Percentiles rank a stretch among this genome's conserved stretches.
Conservation (phyloP, 2,797 vertebrate species). For the Phrynocephalus guinanensis region DNA sequence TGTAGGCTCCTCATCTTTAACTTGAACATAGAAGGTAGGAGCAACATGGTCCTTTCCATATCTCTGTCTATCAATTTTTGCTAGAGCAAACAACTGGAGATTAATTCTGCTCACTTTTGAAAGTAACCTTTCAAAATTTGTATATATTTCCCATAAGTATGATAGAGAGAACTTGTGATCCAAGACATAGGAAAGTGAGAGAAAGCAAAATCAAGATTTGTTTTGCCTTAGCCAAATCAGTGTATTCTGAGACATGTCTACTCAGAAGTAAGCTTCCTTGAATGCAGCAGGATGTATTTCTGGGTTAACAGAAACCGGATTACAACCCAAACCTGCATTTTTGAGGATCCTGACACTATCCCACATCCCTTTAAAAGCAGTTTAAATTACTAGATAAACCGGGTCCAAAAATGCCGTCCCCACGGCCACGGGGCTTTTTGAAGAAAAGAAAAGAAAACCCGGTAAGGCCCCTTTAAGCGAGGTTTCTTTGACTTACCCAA, state of each 20-base stretch:
- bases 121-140: background rate
- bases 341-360: background rate
- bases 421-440: no score
- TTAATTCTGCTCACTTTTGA: background rate
- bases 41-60: background rate
- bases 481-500: no score
- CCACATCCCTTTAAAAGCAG: no score
- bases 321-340: no score
- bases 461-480: no score
- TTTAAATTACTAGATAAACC: no score
- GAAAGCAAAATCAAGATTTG: background rate
- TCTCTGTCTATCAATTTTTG: background rate
- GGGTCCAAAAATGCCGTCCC: no score
- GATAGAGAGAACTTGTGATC: background rate
- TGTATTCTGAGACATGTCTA: background rate
- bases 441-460: no score
- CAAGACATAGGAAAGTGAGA: background rate
- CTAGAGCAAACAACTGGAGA: background rate
- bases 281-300: background rate
- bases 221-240: background rate
- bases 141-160: background rate
- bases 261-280: background rate
- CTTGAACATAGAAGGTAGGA: background rate
- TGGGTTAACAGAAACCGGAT: background rate
- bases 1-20: background rate